Conservation (phyloP, 2,113 vertebrate species). For the Scopus umbretta region DNA sequence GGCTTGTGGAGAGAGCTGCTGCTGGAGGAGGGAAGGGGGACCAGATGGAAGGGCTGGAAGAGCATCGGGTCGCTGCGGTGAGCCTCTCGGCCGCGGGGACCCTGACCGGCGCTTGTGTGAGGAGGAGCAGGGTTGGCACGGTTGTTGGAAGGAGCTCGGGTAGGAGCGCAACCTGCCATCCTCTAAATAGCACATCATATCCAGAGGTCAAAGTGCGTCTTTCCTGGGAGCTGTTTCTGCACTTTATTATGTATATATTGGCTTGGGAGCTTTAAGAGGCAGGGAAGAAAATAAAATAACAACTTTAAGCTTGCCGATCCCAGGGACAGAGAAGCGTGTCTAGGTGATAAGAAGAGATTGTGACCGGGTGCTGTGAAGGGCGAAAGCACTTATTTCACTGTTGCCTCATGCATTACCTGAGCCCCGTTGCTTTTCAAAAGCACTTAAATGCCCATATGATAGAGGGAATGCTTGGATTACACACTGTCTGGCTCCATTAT, state of each 20-base stretch:
- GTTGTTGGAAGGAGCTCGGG: not conserved
- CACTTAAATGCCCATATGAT: constrained; percentile 61
- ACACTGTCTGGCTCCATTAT: constrained; percentile 63
- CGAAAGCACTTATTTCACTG: constrained; percentile 59
- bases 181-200: not conserved
- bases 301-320: not conserved
- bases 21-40: not conserved
- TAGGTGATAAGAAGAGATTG: constrained; percentile 55
- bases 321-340: constrained; percentile 46
- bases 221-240: not conserved
- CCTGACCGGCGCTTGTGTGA: rapidly evolving
- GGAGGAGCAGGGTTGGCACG: not conserved
- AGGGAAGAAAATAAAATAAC: not conserved
- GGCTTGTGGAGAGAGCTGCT: not conserved
- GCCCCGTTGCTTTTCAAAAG: constrained; percentile 60
- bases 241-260: not conserved
- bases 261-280: not conserved
- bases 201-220: not conserved
- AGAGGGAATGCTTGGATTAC: constrained; percentile 42
- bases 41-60: constrained; percentile 43
- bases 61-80: not conserved
- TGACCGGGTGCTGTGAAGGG: constrained; percentile 65
- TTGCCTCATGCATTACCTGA: constrained; percentile 61
- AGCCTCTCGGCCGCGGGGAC: rapidly evolving
- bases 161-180: not conserved